A percentile compares a stretch with the other conserved stretches of the same genome.
Conservation (phyloP, 1,140 invertebrate species). For the Belonocnema kinseyi region DNA sequence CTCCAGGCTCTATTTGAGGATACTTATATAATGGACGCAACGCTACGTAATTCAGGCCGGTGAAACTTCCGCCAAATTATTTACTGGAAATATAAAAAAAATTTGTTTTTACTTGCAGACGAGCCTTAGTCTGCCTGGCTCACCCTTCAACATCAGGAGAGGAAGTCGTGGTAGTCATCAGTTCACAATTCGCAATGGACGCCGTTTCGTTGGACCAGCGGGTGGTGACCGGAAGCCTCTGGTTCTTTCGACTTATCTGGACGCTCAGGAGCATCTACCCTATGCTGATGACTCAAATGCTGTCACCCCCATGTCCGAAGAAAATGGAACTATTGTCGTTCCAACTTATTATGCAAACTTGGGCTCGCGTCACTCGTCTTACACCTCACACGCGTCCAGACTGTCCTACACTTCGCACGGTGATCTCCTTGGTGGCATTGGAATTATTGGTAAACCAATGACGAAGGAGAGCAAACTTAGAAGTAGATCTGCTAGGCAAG, state of each 20-base stretch:
- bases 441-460: conserved; percentile 80
- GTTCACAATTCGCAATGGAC: conserved; percentile 90
- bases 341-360: conserved; percentile 90
- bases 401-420: conserved; percentile 95
- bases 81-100: conserved; percentile 39
- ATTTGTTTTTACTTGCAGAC: conserved; percentile 80
- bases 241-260: conserved; percentile 94
- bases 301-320: conserved; percentile 98
- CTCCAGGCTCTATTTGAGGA: no score
- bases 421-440: conserved; percentile 86
- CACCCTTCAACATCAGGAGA: conserved; percentile 93
- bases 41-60: no score
- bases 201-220: conserved; percentile 79
- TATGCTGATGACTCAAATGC: conserved; percentile 98
- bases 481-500: conserved; percentile 83
- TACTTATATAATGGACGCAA: no score
- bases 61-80: no score
- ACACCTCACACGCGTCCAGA: conserved; percentile 94
- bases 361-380: conserved; percentile 93
- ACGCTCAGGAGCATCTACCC: conserved; percentile 96
- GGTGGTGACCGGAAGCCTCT: conserved; percentile 94
- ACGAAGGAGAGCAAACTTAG: conserved; percentile 91
- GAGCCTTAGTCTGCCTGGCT: conserved; percentile 96
- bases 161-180: conserved; percentile 94
- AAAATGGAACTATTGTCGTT: conserved; percentile 95